Base-by-base conservation (phyloP, 2,113 vertebrate genomes). In the Odontophorus gujanensis region DNA sequence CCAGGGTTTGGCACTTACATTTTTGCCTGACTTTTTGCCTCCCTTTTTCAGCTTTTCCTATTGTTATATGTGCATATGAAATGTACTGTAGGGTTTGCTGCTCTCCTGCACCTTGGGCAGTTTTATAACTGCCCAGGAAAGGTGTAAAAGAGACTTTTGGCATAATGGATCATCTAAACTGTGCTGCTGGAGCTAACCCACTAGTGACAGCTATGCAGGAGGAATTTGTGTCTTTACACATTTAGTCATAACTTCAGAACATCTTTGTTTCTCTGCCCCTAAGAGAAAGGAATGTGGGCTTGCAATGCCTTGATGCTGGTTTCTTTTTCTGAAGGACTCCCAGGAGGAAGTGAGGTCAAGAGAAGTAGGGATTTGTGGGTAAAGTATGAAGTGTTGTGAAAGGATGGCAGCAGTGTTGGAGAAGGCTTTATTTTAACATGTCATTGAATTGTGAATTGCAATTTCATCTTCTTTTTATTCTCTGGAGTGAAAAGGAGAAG, bases 61-160 rank as follows among this genome's bases (percentile, higher is more conserved):
- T 69, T 79, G 62, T 80, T 82, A 17, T 4, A 94, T 94, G 93
- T 94, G 79, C 85, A 89, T 81, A 34, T 92, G 85, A 92, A 92
- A 89, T 24, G 38, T 89, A 38, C 59, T 80, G n/a, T 32, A 67
- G 20, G 43, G 53, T 85, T 74, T 74, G 38, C 59, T 12, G 38
- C 7, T 91, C 20, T 81, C 36, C n/a, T 80, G 57, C 32, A 93
- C 76, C 88, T 93, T 88, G 48, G 47, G 51, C 32, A 63, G 68
- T 59, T 82, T 62, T 25, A 53, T 48, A 74, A n/a, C 83, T 47
- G 68, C 55, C 32, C 57, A 15, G 40, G 18, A 87, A 91, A 74
- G 40, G 45, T 92, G 80, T 48, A 63, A 83, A 95, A 90, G 40
- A 80, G 19, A 9, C 36, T 89, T 85, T 80, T 95, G 90, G 75